A percentile compares a stretch with the other conserved stretches of the same genome.
Evolutionary conservation across 2,113 vertebrate genomes (phyloP).

Genomic region (Nothocercus julius): DNA sequence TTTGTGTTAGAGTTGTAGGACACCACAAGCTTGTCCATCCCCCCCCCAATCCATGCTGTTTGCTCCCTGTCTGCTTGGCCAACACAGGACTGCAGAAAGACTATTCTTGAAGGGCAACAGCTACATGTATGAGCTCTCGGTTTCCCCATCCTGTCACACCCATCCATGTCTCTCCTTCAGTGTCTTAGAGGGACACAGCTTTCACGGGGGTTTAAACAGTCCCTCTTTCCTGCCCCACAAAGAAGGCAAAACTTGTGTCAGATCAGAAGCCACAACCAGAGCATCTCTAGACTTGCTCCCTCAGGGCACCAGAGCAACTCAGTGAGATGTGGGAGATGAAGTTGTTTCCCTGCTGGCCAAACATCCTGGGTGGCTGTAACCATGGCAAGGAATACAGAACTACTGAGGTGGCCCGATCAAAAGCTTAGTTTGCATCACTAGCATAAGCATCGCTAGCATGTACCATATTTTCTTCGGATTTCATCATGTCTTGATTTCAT

Average conservation of each 20-base stretch:
- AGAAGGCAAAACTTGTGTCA: neutral
- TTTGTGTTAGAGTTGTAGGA: neutral
- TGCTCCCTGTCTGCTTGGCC: neutral
- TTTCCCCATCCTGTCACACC: neutral
- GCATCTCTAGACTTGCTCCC: neutral
- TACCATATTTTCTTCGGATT: constrained; percentile 95
- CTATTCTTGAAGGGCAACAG: neutral
- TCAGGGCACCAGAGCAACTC: neutral
- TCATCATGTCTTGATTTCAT: constrained; percentile 93
- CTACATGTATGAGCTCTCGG: neutral
- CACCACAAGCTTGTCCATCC: neutral
- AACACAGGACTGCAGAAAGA: neutral
- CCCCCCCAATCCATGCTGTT: neutral
- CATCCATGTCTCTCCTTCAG: neutral
- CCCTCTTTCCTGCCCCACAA: neutral
- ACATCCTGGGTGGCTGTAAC: neutral
- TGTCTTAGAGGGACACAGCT: neutral
- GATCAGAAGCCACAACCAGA: neutral
- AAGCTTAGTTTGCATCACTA: neutral
- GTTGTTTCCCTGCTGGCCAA: neutral
- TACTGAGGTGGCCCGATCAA: neutral
- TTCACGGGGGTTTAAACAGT: neutral
- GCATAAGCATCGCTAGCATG: neutral
- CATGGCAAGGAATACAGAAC: neutral
- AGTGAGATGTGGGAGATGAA: neutral